Conservation (phyloP, 2,113 vertebrate species). For the Anolis sagrei region DNA sequence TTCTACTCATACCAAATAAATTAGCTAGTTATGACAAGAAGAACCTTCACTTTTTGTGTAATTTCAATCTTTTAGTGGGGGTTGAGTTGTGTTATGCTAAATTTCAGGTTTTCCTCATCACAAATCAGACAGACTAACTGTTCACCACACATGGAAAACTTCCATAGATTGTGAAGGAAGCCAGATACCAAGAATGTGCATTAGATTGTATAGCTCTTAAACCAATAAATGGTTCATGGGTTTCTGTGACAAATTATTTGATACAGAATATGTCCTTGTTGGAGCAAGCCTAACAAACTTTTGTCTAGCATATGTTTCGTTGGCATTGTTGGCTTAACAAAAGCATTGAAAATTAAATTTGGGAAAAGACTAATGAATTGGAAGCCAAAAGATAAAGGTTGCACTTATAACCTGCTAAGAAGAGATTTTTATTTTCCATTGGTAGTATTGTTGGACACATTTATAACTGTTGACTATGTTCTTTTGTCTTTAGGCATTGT, state of each 20-base stretch:
- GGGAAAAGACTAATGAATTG: background rate
- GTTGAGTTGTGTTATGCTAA: background rate
- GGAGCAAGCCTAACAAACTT: background rate
- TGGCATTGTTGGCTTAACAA: background rate
- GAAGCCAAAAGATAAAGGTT: background rate
- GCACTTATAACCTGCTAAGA: background rate
- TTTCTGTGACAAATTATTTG: background rate
- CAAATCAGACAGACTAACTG: background rate
- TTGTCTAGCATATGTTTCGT: background rate
- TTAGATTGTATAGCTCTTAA: background rate
- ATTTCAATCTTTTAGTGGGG: background rate
- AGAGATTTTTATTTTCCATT: background rate
- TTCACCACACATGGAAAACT: background rate
- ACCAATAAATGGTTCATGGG: background rate
- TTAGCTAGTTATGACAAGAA: background rate
- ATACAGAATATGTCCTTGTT: background rate
- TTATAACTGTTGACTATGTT: slow-evolving; percentile 49
- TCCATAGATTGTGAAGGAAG: background rate
- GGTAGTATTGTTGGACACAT: background rate
- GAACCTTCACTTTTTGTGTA: background rate
- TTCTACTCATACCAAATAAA: background rate
- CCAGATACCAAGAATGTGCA: background rate
- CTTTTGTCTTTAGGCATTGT: slow-evolving; percentile 81
- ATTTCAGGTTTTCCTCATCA: background rate
- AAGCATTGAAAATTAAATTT: slow-evolving; percentile 11